Conservation (phyloP, 2,888 invertebrate genomes). For the Adelphocoris suturalis region DNA sequence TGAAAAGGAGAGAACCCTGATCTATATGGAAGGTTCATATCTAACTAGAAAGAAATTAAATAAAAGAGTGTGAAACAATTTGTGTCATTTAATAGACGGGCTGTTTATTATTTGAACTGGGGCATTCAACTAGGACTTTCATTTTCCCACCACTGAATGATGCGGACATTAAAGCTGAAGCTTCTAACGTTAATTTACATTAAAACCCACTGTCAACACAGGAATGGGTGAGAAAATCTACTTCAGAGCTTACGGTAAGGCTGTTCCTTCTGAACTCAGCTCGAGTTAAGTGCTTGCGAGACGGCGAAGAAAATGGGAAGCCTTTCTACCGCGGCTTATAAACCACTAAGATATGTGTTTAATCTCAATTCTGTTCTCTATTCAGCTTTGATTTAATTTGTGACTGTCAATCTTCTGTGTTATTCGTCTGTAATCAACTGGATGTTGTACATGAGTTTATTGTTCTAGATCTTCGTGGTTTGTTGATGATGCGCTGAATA, state of each 20-base stretch:
- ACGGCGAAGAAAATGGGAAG: background rate
- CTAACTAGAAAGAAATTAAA: too few species aligned
- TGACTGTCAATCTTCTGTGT: too few species aligned
- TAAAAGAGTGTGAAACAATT: too few species aligned
- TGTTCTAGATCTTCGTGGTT: too few species aligned
- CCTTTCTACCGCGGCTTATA: background rate
- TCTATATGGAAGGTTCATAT: too few species aligned
- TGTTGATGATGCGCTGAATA: too few species aligned
- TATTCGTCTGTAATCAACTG: too few species aligned
- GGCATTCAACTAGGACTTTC: background rate
- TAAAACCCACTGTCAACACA: conserved; percentile 2
- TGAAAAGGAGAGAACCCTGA: too few species aligned
- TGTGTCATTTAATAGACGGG: too few species aligned
- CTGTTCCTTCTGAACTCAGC: background rate
- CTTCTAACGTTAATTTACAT: conserved; percentile 28
- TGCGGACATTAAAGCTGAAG: conserved; percentile 15
- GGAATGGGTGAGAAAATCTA: conserved; percentile 18
- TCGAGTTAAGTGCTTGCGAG: background rate
- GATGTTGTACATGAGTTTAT: too few species aligned
- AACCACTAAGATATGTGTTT: conserved; percentile 37
- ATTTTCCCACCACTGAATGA: background rate
- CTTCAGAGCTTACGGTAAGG: conserved; percentile 4
- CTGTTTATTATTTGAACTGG: background rate
- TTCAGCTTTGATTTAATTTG: background rate
- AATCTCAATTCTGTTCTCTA: background rate